These are phyloP conservation scores for Cynopterus sphinx DNA, from an alignment of 2,797 vertebrate species.

Conservation along the genomic window DNA sequence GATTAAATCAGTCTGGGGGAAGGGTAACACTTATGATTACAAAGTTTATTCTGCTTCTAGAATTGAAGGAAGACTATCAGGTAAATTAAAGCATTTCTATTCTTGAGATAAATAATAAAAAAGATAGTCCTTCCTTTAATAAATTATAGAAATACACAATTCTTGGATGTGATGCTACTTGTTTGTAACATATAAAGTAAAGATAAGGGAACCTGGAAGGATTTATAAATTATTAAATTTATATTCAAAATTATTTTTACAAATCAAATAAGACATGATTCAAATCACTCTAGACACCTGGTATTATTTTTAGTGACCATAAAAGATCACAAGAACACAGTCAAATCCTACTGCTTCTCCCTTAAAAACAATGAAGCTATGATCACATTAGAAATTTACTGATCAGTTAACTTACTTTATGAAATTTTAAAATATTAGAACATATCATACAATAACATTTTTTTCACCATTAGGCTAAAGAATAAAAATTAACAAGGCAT, in stretches of 20 bases:
- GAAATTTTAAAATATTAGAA: not conserved
- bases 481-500: not conserved
- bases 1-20: not conserved
- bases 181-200: slow-evolving; percentile 10
- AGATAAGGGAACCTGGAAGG: slow-evolving; percentile 1
- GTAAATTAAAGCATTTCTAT: slow-evolving; percentile 18
- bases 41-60: slow-evolving; percentile 9
- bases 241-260: slow-evolving; percentile 23
- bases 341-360: not conserved
- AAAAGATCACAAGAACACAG: not conserved
- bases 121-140: slow-evolving; percentile 23
- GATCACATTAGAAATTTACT: not conserved
- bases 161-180: not conserved
- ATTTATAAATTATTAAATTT: slow-evolving; percentile 22
- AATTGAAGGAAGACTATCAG: not conserved
- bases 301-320: not conserved
- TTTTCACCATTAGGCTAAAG: not conserved
- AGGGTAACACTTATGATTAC: not conserved
- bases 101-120: not conserved
- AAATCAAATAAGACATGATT: not conserved
- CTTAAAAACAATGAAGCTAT: not conserved
- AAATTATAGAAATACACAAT: not conserved
- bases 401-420: not conserved
- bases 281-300: not conserved
- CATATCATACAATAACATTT: not conserved